Base-by-base conservation (phyloP, 1,140 invertebrate species). In the Caenorhabditis elegans region DNA sequence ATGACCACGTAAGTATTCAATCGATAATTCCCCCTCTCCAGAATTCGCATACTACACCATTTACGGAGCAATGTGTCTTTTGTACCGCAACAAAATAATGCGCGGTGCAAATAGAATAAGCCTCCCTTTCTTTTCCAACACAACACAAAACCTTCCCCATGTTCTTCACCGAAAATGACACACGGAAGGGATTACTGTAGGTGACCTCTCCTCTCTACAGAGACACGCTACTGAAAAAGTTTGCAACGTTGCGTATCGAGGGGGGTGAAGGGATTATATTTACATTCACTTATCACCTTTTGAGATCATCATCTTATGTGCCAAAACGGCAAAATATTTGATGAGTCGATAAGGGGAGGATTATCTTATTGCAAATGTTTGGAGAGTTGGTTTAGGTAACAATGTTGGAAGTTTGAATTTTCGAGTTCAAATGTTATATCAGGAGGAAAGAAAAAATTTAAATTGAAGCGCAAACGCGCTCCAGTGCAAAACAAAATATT, bases 1-100 rank as follows among this genome's bases (percentile, higher is more conserved):
- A 55, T 86, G 34, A 86, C 82, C 28, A 82, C 76, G 85, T 86
- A 76, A 78, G 79, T 81, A 49, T 17, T 31, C 6, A 43, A 60
- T 80, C 49, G 31, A 80, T 77, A 65, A 28, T 26, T 39, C 17
- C 24, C 31, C 78, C 43, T 31, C 19, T 19, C n/a, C n/a, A n/a
- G n/a, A n/a, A n/a, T n/a, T n/a, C n/a, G n/a, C 17, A 8, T 46
- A 8, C 36, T 22, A 15, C 31, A 19, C 48, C 46, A 34, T 77
- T 77, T 77, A 26, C 43, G 46, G 24, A n/a, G 34, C 22, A 31
- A 31, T 77, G 43, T 77, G 22, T 77, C 76, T 49, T 31, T 70
- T 70, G 60, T 70, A 39, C 34, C 60, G 60, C 60, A 70, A 70
- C 60, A 70, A 70, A 70, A 70, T 70, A 70, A 70, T 70, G 60